Evolutionary conservation across 2,888 invertebrate genomes (phyloP).

Genomic region (Zelleria hepariella): DNA sequence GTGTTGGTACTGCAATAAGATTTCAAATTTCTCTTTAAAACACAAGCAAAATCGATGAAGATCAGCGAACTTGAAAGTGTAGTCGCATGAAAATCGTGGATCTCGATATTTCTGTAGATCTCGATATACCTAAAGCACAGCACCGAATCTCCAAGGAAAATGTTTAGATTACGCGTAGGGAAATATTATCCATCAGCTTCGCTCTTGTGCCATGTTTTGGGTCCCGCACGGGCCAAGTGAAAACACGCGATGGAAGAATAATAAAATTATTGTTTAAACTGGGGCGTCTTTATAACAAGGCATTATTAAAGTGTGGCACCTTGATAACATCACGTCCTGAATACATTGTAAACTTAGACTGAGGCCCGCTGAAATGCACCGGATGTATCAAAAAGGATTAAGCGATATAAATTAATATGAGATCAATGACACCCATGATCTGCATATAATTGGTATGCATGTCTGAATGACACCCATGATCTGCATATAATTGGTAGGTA

Average conservation of each 20-base stretch:
- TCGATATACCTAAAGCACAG: neutral
- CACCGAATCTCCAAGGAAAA: conserved; percentile 6
- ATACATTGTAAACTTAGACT: neutral
- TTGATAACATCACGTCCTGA: neutral
- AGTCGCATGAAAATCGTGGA: neutral
- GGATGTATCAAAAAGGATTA: no score
- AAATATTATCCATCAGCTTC: conserved; percentile 13
- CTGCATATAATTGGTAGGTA: no score
- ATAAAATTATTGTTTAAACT: neutral
- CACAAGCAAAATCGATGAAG: no score
- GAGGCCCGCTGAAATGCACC: no score
- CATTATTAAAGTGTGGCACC: neutral
- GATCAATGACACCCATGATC: no score
- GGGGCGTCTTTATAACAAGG: neutral
- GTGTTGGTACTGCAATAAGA: no score
- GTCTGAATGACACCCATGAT: no score
- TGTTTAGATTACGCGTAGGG: conserved; percentile 8
- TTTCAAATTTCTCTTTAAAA: no score
- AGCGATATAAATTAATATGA: no score
- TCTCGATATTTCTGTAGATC: neutral
- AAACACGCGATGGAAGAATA: neutral
- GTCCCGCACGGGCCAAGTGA: conserved; percentile 9
- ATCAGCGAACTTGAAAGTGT: neutral
- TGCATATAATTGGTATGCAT: no score
- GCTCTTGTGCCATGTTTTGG: conserved; percentile 12